phyloP scores from a whole-genome alignment of 2,888 invertebrate genomes.

The Scrobipalpa atriplicella region DNA sequence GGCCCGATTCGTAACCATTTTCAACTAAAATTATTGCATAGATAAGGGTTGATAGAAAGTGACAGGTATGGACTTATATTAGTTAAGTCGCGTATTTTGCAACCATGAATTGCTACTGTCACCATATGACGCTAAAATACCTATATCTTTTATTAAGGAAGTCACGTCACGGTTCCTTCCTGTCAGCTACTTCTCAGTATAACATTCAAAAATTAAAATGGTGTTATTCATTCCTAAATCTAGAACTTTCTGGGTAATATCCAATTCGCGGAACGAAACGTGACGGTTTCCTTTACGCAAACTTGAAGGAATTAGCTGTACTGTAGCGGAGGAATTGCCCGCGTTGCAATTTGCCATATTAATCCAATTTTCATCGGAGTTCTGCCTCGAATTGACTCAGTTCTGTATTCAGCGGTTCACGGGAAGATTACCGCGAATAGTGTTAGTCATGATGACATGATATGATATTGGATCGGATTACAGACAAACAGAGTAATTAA shows the following conservation, averaged over 20 bases:
- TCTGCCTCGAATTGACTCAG: conserved; percentile 56
- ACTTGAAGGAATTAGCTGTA: background rate
- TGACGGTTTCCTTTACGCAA: background rate
- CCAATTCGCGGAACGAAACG: conserved; percentile 13
- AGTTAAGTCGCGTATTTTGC: too few species aligned
- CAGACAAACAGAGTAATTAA: conserved; percentile 48
- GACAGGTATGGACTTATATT: too few species aligned
- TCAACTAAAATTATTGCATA: too few species aligned
- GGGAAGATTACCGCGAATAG: conserved; percentile 50
- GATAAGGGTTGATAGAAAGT: too few species aligned
- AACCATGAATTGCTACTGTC: too few species aligned
- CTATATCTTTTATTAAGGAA: too few species aligned
- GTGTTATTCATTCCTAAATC: conserved; percentile 4
- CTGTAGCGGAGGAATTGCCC: background rate
- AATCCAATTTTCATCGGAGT: conserved; percentile 49
- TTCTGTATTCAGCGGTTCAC: conserved; percentile 57
- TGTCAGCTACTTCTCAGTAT: too few species aligned
- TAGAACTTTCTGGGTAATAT: background rate
- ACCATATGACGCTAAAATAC: too few species aligned
- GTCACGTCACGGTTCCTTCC: too few species aligned
- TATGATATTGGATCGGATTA: conserved; percentile 54
- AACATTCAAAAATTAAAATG: background rate
- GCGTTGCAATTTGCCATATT: conserved; percentile 34
- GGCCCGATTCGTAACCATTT: too few species aligned
- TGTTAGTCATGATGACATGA: conserved; percentile 32